phyloP scores from a whole-genome alignment of 2,113 vertebrate species.

The Puma concolor region DNA sequence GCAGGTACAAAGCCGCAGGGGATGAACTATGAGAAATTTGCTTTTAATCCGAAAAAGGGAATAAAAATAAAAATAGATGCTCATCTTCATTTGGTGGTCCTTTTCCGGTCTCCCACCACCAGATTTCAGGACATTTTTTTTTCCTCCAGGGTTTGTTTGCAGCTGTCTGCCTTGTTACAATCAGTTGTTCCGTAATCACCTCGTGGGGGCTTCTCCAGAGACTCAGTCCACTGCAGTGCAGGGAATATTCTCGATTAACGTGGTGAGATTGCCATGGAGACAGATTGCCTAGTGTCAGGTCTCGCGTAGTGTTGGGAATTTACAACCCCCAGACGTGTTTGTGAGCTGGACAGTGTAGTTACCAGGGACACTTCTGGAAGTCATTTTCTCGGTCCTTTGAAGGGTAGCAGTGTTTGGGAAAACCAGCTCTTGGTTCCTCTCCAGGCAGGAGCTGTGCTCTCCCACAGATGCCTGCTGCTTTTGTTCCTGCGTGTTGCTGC shows the following conservation, averaged over 20 bases:
- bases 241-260: constrained; percentile 77
- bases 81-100: constrained; percentile 7
- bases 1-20: neutral
- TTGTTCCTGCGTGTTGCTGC: constrained; percentile 18
- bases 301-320: constrained; percentile 71
- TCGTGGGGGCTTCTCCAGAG: constrained; percentile 66
- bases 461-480: constrained; percentile 7
- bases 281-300: constrained; percentile 57
- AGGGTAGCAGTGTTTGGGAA: neutral
- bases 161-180: constrained; percentile 57
- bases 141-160: constrained; percentile 31
- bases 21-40: constrained; percentile 31
- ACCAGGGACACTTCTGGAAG: constrained; percentile 55
- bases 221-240: constrained; percentile 48
- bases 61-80: constrained; percentile 50
- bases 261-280: constrained; percentile 85
- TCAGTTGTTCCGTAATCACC: constrained; percentile 53
- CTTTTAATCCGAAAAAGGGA: constrained; percentile 26
- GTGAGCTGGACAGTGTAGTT: constrained; percentile 50
- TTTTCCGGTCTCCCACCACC: neutral
- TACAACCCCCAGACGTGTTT: constrained; percentile 64
- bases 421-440: constrained; percentile 16
- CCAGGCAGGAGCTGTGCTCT: neutral
- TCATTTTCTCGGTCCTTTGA: constrained; percentile 64
- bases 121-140: neutral